These are phyloP conservation scores for Oithona nana DNA, from an alignment of 2,888 invertebrate species.

Conservation along the genomic window DNA sequence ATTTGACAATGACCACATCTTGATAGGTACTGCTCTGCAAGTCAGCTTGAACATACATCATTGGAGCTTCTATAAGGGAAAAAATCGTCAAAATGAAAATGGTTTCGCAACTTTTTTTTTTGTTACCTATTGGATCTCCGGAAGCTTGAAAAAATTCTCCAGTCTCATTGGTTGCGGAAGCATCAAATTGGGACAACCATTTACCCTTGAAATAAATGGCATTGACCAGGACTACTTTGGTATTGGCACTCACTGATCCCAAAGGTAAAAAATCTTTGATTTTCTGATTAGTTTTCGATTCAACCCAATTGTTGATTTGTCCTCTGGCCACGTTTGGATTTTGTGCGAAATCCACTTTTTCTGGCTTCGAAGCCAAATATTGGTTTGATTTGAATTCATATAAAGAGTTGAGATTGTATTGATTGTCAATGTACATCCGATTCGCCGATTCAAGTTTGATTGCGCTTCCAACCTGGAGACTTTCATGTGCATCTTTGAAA, in stretches of 20 bases:
- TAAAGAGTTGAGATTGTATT: neutral
- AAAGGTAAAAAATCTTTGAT: slow-evolving; percentile 45
- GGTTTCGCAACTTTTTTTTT: too few relatives aligned
- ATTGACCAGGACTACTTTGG: slow-evolving; percentile 54
- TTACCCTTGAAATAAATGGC: slow-evolving; percentile 69
- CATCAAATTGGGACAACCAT: slow-evolving; percentile 52
- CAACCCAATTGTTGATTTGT: slow-evolving; percentile 57
- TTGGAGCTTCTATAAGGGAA: too few relatives aligned
- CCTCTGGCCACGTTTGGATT: slow-evolving; percentile 37
- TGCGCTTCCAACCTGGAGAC: too few relatives aligned
- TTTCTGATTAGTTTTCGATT: slow-evolving; percentile 49
- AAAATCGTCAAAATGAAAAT: neutral
- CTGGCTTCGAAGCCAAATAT: neutral
- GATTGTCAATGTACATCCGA: neutral
- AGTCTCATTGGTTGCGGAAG: slow-evolving; percentile 45
- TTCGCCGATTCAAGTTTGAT: neutral
- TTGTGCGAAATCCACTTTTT: slow-evolving; percentile 38
- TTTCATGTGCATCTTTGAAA: neutral
- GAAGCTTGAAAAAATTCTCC: neutral
- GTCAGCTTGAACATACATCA: neutral
- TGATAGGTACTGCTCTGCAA: neutral
- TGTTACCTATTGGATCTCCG: too few relatives aligned
- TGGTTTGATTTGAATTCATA: neutral
- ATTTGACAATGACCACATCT: neutral
- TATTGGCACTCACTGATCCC: slow-evolving; percentile 36